Conservation (phyloP, 2,113 vertebrate genomes). For the Thermophis baileyi region DNA sequence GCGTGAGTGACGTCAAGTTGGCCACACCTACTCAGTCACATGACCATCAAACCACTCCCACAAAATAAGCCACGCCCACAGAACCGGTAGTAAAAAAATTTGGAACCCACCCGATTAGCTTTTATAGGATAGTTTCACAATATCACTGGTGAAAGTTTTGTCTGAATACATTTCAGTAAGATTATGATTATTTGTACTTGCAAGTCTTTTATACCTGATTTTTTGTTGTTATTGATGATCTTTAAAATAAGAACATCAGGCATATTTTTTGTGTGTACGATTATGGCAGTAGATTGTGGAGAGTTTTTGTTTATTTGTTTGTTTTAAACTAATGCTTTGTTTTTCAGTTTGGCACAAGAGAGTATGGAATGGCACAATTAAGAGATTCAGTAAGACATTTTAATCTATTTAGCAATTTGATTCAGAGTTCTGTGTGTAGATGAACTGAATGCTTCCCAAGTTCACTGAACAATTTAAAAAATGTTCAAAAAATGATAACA, state of each 20-base stretch:
- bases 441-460: neutral
- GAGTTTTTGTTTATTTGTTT: neutral
- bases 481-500: neutral
- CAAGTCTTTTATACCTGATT: neutral
- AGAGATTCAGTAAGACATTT: neutral
- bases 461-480: neutral
- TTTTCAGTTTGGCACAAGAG: neutral
- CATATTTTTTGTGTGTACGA: no score
- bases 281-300: no score
- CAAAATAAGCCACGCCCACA: no score
- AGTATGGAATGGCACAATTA: neutral
- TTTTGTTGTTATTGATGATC: neutral
- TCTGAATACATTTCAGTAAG: constrained; percentile 3
- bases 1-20: no score
- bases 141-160: constrained; percentile 1
- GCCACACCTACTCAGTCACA: no score
- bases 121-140: neutral
- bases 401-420: neutral
- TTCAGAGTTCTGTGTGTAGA: neutral
- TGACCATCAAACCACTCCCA: no score
- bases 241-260: neutral
- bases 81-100: no score
- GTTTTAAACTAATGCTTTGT: neutral
- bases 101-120: no score
- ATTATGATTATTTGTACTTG: neutral